Evolutionary conservation across 2,888 invertebrate species (phyloP).

Genomic region (Ariolimax columbianus): DNA sequence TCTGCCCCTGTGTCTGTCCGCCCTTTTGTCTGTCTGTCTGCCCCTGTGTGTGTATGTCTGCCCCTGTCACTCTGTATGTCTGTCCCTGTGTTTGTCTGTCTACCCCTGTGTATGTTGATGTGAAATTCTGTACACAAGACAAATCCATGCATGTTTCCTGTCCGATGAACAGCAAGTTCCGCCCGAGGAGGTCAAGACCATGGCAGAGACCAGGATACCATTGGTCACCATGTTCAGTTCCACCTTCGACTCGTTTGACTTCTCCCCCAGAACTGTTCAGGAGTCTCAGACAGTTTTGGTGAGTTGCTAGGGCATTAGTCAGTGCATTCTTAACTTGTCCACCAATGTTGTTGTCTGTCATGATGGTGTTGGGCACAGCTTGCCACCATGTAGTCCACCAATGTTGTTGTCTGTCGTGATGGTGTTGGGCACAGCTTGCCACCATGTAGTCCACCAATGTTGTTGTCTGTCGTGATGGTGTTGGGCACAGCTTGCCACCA

Average conservation of each 20-base stretch:
- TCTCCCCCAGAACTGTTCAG: conserved; percentile 78
- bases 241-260: conserved; percentile 78
- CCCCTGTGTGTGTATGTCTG: background rate
- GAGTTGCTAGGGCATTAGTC: conserved; percentile 52
- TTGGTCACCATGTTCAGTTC: conserved; percentile 71
- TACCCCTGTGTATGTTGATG: too few species aligned
- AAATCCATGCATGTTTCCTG: background rate
- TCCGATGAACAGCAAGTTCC: conserved; percentile 56
- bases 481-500: too few species aligned
- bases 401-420: too few species aligned
- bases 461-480: too few species aligned
- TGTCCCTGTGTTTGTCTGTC: conserved; percentile 10
- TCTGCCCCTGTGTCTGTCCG: background rate
- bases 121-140: too few species aligned
- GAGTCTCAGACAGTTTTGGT: conserved; percentile 76
- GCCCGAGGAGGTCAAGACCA: conserved; percentile 76
- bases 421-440: too few species aligned
- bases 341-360: background rate
- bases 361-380: background rate
- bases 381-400: too few species aligned
- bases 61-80: background rate
- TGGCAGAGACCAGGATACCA: conserved; percentile 72
- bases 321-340: background rate
- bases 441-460: too few species aligned
- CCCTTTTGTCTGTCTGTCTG: background rate